Evolutionary conservation across 2,888 invertebrate species (phyloP).

Genomic region (Agrochola macilenta): DNA sequence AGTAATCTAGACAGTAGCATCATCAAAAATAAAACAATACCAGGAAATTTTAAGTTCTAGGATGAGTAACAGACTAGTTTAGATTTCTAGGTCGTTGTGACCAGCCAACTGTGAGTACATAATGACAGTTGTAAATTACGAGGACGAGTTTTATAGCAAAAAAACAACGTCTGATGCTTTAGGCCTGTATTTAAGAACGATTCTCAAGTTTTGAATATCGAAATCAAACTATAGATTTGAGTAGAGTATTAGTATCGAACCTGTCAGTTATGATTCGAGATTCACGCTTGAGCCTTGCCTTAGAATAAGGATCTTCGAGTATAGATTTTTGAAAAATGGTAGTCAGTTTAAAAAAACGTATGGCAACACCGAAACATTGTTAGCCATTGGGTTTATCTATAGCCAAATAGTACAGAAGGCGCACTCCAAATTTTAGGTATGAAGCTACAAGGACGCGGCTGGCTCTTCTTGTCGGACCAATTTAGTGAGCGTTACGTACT

Average conservation of each 20-base stretch:
- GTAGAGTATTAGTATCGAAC: background rate
- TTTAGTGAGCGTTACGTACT: too few relatives aligned
- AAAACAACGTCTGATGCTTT: constrained; percentile 17
- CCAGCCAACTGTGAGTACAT: constrained; percentile 65
- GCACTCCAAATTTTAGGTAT: too few relatives aligned
- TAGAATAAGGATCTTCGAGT: background rate
- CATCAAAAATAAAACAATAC: constrained; percentile 60
- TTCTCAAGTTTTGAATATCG: constrained; percentile 5
- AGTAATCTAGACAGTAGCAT: constrained; percentile 31
- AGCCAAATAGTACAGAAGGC: too few relatives aligned
- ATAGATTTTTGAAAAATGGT: background rate
- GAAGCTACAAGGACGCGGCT: too few relatives aligned
- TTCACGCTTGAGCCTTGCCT: background rate
- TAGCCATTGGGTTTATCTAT: background rate
- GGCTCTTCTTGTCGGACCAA: too few relatives aligned
- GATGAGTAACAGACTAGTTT: constrained; percentile 67
- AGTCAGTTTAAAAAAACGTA: too few relatives aligned
- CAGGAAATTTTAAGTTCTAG: constrained; percentile 65
- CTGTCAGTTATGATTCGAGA: constrained; percentile 12
- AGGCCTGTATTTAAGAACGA: constrained; percentile 3
- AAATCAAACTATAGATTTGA: background rate
- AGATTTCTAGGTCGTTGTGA: constrained; percentile 66
- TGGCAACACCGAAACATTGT: background rate
- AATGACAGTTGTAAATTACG: constrained; percentile 52
- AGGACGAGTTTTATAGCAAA: constrained; percentile 38